These are phyloP conservation scores for Hydropotes inermis DNA, from an alignment of 2,113 vertebrate genomes.

Conservation along the genomic window DNA sequence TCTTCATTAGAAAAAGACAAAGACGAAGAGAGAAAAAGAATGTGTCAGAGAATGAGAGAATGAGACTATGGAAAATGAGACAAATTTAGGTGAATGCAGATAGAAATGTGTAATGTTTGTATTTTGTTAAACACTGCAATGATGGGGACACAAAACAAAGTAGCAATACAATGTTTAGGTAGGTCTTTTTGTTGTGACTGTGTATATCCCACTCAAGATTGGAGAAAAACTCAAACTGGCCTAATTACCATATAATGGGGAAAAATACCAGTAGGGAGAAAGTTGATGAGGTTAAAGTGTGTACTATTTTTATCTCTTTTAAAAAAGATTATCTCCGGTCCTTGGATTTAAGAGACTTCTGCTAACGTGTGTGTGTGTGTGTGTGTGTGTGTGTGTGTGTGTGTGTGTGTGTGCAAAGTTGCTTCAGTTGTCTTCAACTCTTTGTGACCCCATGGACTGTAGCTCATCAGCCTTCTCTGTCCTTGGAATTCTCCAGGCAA, in stretches of 20 bases:
- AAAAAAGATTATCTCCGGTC: neutral
- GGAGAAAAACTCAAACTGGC: neutral
- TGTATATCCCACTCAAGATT: neutral
- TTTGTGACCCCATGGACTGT: neutral
- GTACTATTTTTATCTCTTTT: neutral
- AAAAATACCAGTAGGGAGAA: neutral
- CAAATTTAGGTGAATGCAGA: neutral
- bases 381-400: no score
- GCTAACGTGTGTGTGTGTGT: neutral
- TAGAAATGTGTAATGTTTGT: neutral
- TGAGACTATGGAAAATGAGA: neutral
- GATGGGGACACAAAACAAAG: neutral
- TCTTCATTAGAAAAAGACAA: neutral
- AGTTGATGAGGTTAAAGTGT: neutral
- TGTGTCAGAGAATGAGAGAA: neutral
- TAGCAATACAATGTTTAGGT: neutral
- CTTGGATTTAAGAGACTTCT: no score
- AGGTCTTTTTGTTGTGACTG: neutral
- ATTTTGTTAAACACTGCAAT: neutral
- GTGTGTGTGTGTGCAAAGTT: neutral
- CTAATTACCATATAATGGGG: neutral
- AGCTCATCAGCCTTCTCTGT: neutral
- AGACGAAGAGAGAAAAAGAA: neutral
- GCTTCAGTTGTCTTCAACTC: neutral
- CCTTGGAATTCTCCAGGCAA: neutral